Evolutionary conservation across 2,113 vertebrate species (phyloP).

Genomic region (Stictonetta naevosa): DNA sequence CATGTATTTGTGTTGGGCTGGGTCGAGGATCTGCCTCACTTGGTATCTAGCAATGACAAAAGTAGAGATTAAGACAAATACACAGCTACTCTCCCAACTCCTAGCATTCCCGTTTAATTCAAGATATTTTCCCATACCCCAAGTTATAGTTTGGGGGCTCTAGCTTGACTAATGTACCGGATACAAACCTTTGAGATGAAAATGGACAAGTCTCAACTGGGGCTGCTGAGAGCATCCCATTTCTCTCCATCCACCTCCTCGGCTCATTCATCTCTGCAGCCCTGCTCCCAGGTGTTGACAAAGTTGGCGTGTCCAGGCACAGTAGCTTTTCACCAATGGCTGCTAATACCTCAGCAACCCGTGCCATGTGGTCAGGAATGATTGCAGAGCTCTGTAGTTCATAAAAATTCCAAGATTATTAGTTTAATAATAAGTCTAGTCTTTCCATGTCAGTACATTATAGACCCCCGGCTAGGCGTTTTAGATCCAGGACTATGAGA

Average conservation of each 20-base stretch:
- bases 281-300: neutral
- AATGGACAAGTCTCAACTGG: neutral
- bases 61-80: neutral
- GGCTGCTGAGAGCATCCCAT: neutral
- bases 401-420: slow-evolving; percentile 54
- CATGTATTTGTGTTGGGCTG: neutral
- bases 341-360: neutral
- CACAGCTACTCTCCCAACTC: neutral
- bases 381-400: slow-evolving; percentile 25
- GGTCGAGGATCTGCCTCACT: neutral
- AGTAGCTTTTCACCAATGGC: neutral
- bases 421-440: slow-evolving; percentile 42
- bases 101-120: neutral
- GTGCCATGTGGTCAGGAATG: neutral
- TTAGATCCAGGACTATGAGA: slow-evolving; percentile 29
- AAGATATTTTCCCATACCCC: neutral
- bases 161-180: neutral
- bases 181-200: neutral
- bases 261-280: neutral
- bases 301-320: neutral
- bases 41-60: neutral
- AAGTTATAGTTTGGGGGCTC: fast-evolving
- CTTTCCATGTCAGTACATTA: slow-evolving; percentile 21
- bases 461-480: neutral
- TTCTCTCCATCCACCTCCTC: neutral